Evolutionary conservation across 2,797 vertebrate genomes (phyloP).

Genomic region (Pseudochirops corinnae): DNA sequence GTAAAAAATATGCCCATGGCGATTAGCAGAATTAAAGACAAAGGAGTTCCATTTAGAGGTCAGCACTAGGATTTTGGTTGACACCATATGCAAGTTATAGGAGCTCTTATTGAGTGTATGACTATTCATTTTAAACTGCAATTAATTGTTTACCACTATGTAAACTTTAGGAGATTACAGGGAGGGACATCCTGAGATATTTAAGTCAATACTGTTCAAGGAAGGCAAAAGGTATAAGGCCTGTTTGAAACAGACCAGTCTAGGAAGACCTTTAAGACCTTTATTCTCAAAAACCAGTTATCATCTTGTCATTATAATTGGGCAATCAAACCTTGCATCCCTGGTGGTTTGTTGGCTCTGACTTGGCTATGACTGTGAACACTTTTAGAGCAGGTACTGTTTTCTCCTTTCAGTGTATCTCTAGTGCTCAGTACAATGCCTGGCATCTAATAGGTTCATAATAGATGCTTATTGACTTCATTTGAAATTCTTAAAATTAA

Average conservation of each 20-base stretch:
- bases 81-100: neutral
- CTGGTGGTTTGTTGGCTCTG: neutral
- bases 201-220: slow-evolving; percentile 66
- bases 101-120: slow-evolving; percentile 29
- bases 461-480: neutral
- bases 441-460: neutral
- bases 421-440: neutral
- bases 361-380: neutral
- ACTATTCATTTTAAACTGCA: slow-evolving; percentile 23
- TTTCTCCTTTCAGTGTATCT: neutral
- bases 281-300: slow-evolving; percentile 3
- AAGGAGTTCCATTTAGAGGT: slow-evolving; percentile 56
- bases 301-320: slow-evolving; percentile 45
- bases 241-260: slow-evolving; percentile 47
- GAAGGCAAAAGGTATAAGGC: slow-evolving; percentile 37
- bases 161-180: slow-evolving; percentile 51
- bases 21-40: slow-evolving; percentile 76
- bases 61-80: neutral
- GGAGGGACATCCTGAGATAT: slow-evolving; percentile 40
- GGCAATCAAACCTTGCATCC: slow-evolving; percentile 40
- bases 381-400: neutral
- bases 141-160: slow-evolving; percentile 42
- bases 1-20: neutral
- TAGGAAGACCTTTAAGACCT: slow-evolving; percentile 41
- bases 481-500: neutral